Base-by-base conservation (phyloP, 1,140 invertebrate species). In the Drosophila pseudoananassae region DNA sequence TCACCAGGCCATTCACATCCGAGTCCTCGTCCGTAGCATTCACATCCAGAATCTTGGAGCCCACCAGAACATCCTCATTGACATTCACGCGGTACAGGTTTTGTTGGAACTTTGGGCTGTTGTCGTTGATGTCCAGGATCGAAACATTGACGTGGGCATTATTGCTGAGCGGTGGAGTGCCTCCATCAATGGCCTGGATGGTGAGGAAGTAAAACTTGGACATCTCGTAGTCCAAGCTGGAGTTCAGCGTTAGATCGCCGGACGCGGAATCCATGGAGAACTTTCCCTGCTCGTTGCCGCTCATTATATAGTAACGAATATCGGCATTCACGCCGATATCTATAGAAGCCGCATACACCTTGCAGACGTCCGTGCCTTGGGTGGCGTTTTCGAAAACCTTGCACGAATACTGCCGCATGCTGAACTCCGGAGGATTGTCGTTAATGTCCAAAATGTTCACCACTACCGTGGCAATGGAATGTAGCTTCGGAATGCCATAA, bases 321-420 rank as follows among this genome's bases (percentile, higher is more conserved):
- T 98, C 95, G 0, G 98, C 98, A 93, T 99, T 99, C 10, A 98
- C 94, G 10, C 98, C 98, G 20, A 96, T 95, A 91, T 99, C 98
- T 76, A 96, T 95, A n/a, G 98, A 98, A 0, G 96, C 96, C 1
- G 98, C 98, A 49, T 95, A 93, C 1, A 99, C 96, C 74, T 95
- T 93, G 4, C 96, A 94, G 5, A 99, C 94, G 90, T 97, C 95
- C 10, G 96, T 95, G 63, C 96, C 96, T 47, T 96, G 92, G 10
- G 94, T 92, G 73, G 95, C 94, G 59, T 95, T 94, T 92, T 98
- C 98, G 8, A 95, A 93, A 5, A 97, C 94, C 40, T 93, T 92
- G 1, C 95, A 95, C 75, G 93, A 94, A 90, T 98, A 98, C 38
- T 94, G 94, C 76, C 95, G 95, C 23, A 94, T 94, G 33, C 95